Base-by-base conservation (phyloP, 2,888 invertebrate species). In the Lysandra coridon region DNA sequence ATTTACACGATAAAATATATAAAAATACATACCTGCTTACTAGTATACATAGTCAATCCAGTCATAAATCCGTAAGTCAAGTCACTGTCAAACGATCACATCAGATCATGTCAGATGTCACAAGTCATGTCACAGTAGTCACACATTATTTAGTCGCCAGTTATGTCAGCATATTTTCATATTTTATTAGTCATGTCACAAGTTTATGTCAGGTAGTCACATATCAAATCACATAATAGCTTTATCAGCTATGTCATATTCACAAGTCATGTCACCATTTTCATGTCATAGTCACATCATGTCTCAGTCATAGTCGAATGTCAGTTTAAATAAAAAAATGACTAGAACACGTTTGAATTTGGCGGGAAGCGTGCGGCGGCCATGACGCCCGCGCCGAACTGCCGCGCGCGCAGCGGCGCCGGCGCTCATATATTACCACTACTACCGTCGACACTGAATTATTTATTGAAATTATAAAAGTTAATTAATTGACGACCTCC, bases 341-440 rank as follows among this genome's bases (percentile, higher is more conserved):
- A 91, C 92, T 92, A 92, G 92, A 88, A 82, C 81, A 81, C 83
- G 84, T 88, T 88, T 88, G 84, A 87, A 87, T 88, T 88, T 89
- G 84, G 87, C 87, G 87, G 89, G 89, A 80, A 83, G 88, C 92
- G 92, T 86, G 86, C 86, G 81, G 83, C 86, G 88, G 90, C 91
- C 93, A 92, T 91, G 81, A 89, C 90, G 90, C 80, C 85, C 84
- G 89, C 91, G 91, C 88, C 83, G 80, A 49, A 94, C 94, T 94
- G 91, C 83, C 81, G 81, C 64, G 86, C 85, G 86, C 87, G 87
- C 86, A 84, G 82, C 78, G 80, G 60, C 57, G 84, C 85, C 80
- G 82, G 81, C 85, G 84, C 82, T 91, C 88, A 92, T 90, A 94
- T 93, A 93, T 90, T 91, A 84, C 93, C 93, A 92, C 93, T 90